Evolutionary conservation across 2,113 vertebrate species (phyloP).

Genomic region (Rutilus rutilus): DNA sequence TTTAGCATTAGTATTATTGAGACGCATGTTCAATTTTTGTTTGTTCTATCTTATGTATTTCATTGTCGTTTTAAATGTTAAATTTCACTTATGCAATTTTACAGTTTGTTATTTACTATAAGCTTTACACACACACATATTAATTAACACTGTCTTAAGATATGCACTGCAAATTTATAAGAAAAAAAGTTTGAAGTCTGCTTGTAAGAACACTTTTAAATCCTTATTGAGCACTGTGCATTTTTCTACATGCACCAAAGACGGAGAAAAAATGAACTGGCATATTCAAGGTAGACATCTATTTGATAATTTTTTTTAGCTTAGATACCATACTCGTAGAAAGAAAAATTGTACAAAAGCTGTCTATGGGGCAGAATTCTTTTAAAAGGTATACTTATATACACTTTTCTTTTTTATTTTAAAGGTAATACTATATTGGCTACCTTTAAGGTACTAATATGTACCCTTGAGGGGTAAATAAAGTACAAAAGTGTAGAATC

Average conservation of each 20-base stretch:
- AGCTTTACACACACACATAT: background rate
- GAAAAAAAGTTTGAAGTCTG: background rate
- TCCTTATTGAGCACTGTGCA: background rate
- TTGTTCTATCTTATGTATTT: background rate
- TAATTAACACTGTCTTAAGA: constrained; percentile 31
- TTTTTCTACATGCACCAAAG: background rate
- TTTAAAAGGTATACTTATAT: background rate
- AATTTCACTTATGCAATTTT: constrained; percentile 2
- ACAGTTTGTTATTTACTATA: background rate
- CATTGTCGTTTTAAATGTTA: background rate
- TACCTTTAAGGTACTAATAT: background rate
- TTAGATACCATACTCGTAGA: background rate
- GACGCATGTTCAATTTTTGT: background rate
- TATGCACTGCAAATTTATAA: background rate
- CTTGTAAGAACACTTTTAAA: background rate
- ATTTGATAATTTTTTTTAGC: background rate
- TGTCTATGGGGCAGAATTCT: background rate
- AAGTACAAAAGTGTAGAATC: no score
- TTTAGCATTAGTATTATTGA: background rate
- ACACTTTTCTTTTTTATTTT: background rate
- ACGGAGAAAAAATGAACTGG: background rate
- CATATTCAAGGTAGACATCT: background rate
- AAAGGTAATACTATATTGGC: background rate
- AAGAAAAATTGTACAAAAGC: background rate
- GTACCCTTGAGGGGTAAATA: no score